Evolutionary conservation across 2,113 vertebrate genomes (phyloP).

Genomic region (Chauna torquata): DNA sequence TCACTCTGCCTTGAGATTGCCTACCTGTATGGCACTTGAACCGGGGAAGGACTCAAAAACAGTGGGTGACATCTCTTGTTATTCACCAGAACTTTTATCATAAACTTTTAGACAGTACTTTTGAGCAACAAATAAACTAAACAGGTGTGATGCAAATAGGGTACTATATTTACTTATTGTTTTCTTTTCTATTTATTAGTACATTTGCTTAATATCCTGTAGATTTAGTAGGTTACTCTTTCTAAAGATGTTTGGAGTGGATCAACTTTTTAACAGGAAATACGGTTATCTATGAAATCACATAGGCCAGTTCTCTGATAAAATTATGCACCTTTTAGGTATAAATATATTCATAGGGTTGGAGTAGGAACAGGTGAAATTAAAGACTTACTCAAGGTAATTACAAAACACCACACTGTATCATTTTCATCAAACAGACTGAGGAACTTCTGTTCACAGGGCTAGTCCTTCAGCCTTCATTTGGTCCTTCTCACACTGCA

Average conservation of each 20-base stretch:
- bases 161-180: background rate
- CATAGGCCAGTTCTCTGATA: background rate
- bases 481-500: background rate
- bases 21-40: background rate
- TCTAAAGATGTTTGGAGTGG: background rate
- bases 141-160: background rate
- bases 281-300: background rate
- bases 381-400: background rate
- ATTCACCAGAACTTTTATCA: background rate
- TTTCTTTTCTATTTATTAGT: background rate
- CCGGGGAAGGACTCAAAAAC: background rate
- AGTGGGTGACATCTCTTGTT: background rate
- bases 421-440: background rate
- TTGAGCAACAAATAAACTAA: background rate
- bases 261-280: background rate
- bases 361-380: background rate
- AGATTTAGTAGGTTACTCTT: background rate
- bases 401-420: background rate
- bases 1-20: background rate
- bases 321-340: background rate
- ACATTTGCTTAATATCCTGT: background rate
- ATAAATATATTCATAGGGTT: background rate
- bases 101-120: background rate
- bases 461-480: background rate
- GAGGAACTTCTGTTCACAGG: background rate